Evolutionary conservation across 35 echinoderm and acorn worm species (phyloP), one percentile per base, ranked within the genome.

Genomic region (Eucidaris tribuloides): DNA sequence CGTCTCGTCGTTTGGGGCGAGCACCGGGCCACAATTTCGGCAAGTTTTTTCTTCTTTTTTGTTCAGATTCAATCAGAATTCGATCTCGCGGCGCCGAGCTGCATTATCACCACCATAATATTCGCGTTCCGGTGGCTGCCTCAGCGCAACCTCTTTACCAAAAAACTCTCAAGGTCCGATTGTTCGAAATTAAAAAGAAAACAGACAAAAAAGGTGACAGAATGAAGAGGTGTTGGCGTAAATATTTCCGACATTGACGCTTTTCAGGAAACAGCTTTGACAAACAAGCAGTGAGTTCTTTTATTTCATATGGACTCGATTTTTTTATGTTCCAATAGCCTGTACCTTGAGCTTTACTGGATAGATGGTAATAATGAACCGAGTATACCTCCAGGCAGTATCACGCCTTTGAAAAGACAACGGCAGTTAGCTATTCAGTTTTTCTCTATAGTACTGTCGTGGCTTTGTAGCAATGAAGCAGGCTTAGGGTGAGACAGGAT

Each of bases 221-320:
- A 9, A 74, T 35, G 68, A 42, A 74, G 68, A 74, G 68, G 68
- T 74, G 68, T 74, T 74, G 68, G 68, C 37, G 41, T 74, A 44
- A 74, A 74, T 44, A 74, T 74, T 74, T 74, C 68, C 68, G 68
- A 74, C 68, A 74, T 74, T 74, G 68, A 40, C 68, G 68, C 68
- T 74, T 74, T 74, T 74, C 22, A 41, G 41, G 19, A 36, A 41
- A 35, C 15, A 7, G 68, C 7, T 36, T 74, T 7, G n/a, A n/a
- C n/a, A n/a, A n/a, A n/a, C n/a, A n/a, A n/a, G n/a, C n/a, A n/a
- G n/a, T n/a, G n/a, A n/a, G n/a, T n/a, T n/a, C n/a, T n/a, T n/a
- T n/a, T n/a, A n/a, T n/a, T n/a, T n/a, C n/a, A n/a, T n/a, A n/a
- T n/a, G n/a, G n/a, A n/a, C n/a, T n/a, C n/a, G n/a, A n/a, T n/a